Base-by-base conservation (phyloP, 2,888 invertebrate genomes). In the Plusia festucae region DNA sequence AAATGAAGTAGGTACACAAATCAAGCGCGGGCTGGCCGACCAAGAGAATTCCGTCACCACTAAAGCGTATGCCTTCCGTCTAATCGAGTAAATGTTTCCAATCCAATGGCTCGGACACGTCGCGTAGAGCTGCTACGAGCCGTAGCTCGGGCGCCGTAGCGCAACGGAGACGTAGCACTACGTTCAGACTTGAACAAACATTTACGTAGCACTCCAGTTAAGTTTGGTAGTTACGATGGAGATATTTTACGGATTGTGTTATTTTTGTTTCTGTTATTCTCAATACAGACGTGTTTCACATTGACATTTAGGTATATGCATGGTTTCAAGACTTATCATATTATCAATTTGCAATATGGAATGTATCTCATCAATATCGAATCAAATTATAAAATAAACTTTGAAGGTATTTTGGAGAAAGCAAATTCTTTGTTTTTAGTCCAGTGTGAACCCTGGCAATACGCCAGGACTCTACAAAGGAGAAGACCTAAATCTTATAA, bases 31-130 rank as follows among this genome's bases (percentile, higher is more conserved):
- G 81, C 65, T 87, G 86, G 83, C 83, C 85, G 85, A 85, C 83
- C 83, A 81, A 79, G 85, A 87, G 88, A 86, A 88, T 86, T 84
- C 85, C 84, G 85, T 87, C 87, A 85, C 89, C 88, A 85, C 88
- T 90, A 92, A 91, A 91, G 89, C 91, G 90, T 92, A 89, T 90
- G 90, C 90, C 87, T 91, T 91, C 90, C 88, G 87, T 91, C 88
- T 92, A 92, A 93, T 91, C 92, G 91, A 91, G 90, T 92, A 91
- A 90, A 91, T 88, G 88, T 91, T 93, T 93, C 92, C 90, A 83
- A 85, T 70, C 84, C 93, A 92, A 82, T 92, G 93, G 82, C 60
- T 86, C 68, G 90, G 84, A 91, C 86, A 89, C 86, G 88, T 90
- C 89, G 88, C 87, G 88, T 89, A 88, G 88, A 79, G 86, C 83